phyloP scores from a whole-genome alignment of 2,797 vertebrate genomes.

The Amphiprion clarkii region DNA sequence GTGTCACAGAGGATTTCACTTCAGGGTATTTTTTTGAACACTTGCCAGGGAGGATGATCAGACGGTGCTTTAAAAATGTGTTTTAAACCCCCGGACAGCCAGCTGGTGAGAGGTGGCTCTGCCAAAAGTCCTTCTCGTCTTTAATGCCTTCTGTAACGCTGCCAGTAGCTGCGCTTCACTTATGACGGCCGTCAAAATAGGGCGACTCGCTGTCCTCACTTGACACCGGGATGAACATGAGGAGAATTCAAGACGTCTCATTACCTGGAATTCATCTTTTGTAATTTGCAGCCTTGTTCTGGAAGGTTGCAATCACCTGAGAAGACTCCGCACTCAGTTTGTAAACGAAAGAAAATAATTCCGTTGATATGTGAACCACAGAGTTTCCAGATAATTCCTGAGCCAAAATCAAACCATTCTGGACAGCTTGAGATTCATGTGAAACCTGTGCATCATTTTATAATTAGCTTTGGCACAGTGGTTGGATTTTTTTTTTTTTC shows the following conservation, averaged over 20 bases:
- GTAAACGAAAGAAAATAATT: conserved; percentile 40
- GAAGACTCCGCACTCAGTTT: conserved; percentile 9
- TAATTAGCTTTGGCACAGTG: conserved; percentile 58
- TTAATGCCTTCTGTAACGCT: conserved; percentile 57
- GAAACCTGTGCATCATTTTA: conserved; percentile 37
- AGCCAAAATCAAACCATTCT: conserved; percentile 44
- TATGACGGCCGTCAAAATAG: conserved; percentile 59
- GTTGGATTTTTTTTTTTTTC: conserved; percentile 47
- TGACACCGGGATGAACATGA: conserved; percentile 34
- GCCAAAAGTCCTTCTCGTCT: conserved; percentile 59
- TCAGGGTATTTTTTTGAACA: conserved; percentile 40
- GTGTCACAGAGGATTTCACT: conserved; percentile 43
- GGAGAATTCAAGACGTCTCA: conserved; percentile 43
- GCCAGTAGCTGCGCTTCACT: conserved; percentile 59
- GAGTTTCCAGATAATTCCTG: conserved; percentile 19
- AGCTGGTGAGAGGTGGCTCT: conserved; percentile 45
- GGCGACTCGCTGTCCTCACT: conserved; percentile 56
- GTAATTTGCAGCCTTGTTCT: conserved; percentile 40
- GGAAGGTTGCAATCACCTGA: conserved; percentile 10
- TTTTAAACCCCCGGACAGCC: conserved; percentile 59
- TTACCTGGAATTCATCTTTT: conserved; percentile 46
- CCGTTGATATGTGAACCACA: conserved; percentile 30
- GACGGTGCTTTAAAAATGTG: conserved; percentile 53
- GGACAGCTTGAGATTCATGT: conserved; percentile 38
- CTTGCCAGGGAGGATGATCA: conserved; percentile 55